Percentiles rank a stretch among this genome's conserved stretches.
Conservation (phyloP, 2,113 vertebrate genomes). For the Lucifuga dentata region DNA sequence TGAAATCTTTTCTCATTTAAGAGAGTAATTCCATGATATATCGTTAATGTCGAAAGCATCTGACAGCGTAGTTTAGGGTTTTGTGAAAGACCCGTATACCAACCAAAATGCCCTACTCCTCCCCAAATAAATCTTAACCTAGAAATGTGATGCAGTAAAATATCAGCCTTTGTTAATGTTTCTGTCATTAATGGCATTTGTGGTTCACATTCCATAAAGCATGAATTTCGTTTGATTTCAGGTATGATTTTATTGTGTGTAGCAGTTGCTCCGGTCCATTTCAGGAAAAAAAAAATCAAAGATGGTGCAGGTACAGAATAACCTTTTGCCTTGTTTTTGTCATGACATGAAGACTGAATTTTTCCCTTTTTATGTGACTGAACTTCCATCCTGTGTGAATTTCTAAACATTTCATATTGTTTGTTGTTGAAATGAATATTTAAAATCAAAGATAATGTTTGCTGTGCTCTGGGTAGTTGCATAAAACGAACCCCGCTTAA, state of each 20-base stretch:
- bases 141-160: slow-evolving; percentile 69
- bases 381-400: slow-evolving; percentile 64
- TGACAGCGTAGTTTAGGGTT: slow-evolving; percentile 55
- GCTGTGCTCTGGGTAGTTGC: slow-evolving; percentile 52
- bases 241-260: slow-evolving; percentile 61
- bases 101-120: slow-evolving; percentile 23
- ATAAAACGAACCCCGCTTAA: slow-evolving; percentile 46
- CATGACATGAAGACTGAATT: slow-evolving; percentile 63
- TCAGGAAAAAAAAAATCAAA: slow-evolving; percentile 47
- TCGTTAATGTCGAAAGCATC: slow-evolving; percentile 55
- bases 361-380: slow-evolving; percentile 37
- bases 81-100: slow-evolving; percentile 32
- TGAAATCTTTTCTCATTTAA: slow-evolving; percentile 45
- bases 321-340: slow-evolving; percentile 71
- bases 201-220: slow-evolving; percentile 68
- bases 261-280: slow-evolving; percentile 59
- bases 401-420: slow-evolving; percentile 46
- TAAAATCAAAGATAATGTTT: slow-evolving; percentile 33
- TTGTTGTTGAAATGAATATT: slow-evolving; percentile 61
- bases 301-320: slow-evolving; percentile 44
- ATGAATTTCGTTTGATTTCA: slow-evolving; percentile 65
- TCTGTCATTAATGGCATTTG: slow-evolving; percentile 44
- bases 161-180: slow-evolving; percentile 42
- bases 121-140: slow-evolving; percentile 28
- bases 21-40: slow-evolving; percentile 37